phyloP scores from a whole-genome alignment of 2,113 vertebrate genomes.

The Falco punctatus region DNA sequence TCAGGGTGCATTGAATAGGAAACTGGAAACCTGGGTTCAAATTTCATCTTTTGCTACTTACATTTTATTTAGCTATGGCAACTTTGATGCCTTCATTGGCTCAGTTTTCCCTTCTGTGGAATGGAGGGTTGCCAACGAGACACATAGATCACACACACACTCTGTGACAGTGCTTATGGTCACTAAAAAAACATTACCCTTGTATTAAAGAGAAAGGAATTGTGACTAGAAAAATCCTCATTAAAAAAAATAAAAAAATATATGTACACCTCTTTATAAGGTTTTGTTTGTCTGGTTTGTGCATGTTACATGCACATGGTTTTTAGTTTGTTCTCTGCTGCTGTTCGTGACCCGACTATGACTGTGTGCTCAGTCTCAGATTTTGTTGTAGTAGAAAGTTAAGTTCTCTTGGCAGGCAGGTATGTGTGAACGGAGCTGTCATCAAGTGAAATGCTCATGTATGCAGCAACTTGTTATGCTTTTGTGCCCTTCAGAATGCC shows the following conservation, averaged over 20 bases:
- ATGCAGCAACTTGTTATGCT: background rate
- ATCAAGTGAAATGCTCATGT: background rate
- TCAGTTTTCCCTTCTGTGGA: background rate
- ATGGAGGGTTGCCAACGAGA: background rate
- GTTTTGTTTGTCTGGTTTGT: background rate
- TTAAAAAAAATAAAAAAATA: too few relatives aligned
- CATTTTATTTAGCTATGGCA: background rate
- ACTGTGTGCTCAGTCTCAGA: background rate
- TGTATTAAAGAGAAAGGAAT: background rate
- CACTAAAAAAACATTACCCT: background rate
- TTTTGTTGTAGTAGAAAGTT: background rate
- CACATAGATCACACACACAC: background rate
- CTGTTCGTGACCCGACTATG: background rate
- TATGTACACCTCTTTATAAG: background rate
- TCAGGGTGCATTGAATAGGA: background rate
- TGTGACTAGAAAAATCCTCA: background rate
- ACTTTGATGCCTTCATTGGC: background rate
- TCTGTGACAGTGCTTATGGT: background rate
- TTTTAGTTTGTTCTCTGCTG: background rate
- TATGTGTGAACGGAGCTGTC: background rate
- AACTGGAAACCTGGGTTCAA: background rate
- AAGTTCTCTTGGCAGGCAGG: background rate
- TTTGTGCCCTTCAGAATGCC: background rate
- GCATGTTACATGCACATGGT: fast-evolving
- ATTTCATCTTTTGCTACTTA: slow-evolving; percentile 12